Conservation (phyloP, 1,140 invertebrate species). For the Zaprionus ghesquierei region DNA sequence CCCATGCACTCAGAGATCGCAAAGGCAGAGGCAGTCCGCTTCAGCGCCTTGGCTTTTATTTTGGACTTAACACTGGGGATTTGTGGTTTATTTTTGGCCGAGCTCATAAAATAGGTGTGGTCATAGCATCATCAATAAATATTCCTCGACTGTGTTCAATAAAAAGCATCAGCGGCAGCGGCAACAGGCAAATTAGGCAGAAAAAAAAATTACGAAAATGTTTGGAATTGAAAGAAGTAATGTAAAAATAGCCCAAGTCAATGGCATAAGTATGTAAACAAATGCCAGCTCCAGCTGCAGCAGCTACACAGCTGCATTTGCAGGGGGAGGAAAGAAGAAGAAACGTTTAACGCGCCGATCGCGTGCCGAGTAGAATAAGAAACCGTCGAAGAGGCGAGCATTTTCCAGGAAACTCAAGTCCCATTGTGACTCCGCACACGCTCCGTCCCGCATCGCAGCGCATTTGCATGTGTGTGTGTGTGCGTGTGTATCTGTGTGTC, state of each 20-base stretch:
- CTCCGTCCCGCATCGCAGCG: conserved; percentile 53
- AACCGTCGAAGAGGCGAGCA: conserved; percentile 30
- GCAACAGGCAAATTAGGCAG: conserved; percentile 65
- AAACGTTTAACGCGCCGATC: conserved; percentile 46
- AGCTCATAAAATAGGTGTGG: conserved; percentile 74
- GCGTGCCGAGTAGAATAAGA: conserved; percentile 43
- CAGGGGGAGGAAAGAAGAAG: neutral
- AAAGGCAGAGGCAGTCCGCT: conserved; percentile 23
- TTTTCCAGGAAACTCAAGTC: conserved; percentile 51
- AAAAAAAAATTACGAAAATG: conserved; percentile 65
- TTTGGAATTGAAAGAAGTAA: conserved; percentile 66
- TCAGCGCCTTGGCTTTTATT: conserved; percentile 55
- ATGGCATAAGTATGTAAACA: conserved; percentile 61
- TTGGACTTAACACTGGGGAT: conserved; percentile 71
- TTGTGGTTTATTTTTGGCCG: conserved; percentile 70
- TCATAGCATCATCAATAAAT: conserved; percentile 74
- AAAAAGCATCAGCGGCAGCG: conserved; percentile 57
- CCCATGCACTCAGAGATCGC: conserved; percentile 49
- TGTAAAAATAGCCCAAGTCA: conserved; percentile 64
- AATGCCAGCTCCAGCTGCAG: conserved; percentile 37
- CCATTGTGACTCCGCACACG: conserved; percentile 48
- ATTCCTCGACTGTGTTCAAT: conserved; percentile 62
- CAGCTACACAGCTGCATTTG: neutral
- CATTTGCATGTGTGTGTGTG: conserved; percentile 31
- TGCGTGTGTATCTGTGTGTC: conserved; percentile 18